Base-by-base conservation (phyloP, 1,140 invertebrate species). In the Drosophila grimshawi region DNA sequence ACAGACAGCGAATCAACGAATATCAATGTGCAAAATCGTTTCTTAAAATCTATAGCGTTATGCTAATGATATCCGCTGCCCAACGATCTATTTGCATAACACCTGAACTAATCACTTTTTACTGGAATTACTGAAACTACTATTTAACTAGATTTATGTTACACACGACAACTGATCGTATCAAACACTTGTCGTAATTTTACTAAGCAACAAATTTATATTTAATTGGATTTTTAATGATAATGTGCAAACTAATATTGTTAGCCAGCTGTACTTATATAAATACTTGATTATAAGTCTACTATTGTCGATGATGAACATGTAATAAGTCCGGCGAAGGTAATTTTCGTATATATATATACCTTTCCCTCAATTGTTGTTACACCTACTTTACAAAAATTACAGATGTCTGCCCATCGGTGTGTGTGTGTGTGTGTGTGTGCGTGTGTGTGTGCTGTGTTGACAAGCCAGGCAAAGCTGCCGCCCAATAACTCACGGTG, bases 31-130 rank as follows among this genome's bases (percentile, higher is more conserved):
- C 53, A 35, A 70, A 77, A 80, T 69, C 35, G 52, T 8, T 74
- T 85, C 59, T 65, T 76, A 80, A 75, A 66, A 63, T 62, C 67
- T 73, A 11, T 11, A 55, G 57, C 67, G 53, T 37, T 76, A 69
- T 51, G 56, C 33, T 65, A 79, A 85, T 83, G 81, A 77, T 77
- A 80, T 82, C 76, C 78, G 80, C 57, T 59, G 33, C 7, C 2
- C 19, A 49, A 48, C 56, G 33, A 3, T 52, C 10, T 39, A 63
- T 65, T 56, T 48, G 45, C 43, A 45, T 72, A 56, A 62, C 41
- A 62, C 76, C 73, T 79, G 72, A 43, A 6, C 7, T 37, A 43
- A n/a, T n/a, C 2, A 33, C 5, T 33, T 33, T 3, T 33, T 33
- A 4, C 33, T 33, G 33, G 10, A 10, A 10, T 41, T 43, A n/a